These are phyloP conservation scores for Zaprionus africanus DNA, from an alignment of 1,140 invertebrate species.

Conservation along the genomic window DNA sequence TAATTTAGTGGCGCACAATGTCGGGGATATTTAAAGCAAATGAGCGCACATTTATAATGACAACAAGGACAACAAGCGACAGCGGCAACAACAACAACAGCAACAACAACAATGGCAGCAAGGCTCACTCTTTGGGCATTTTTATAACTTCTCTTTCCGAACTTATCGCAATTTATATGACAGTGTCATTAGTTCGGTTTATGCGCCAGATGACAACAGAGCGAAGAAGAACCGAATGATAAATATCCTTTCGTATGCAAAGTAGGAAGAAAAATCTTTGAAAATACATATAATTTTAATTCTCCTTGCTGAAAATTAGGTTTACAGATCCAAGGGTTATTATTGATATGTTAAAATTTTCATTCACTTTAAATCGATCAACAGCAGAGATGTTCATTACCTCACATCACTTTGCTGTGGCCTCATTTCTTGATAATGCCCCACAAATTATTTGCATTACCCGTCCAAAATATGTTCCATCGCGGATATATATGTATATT, in stretches of 20 bases:
- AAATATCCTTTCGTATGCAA: conserved; percentile 12
- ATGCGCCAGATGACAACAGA: conserved; percentile 36
- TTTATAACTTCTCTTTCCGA: conserved; percentile 33
- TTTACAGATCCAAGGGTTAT: background rate
- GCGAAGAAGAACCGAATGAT: background rate
- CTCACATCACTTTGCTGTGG: background rate
- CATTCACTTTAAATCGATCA: background rate
- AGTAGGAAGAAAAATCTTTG: background rate
- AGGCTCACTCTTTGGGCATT: conserved; percentile 44
- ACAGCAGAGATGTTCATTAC: background rate
- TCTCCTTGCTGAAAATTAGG: background rate
- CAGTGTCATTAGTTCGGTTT: conserved; percentile 53
- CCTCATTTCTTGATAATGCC: conserved; percentile 48
- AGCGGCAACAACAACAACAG: conserved; percentile 7
- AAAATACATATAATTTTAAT: background rate
- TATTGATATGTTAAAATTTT: background rate
- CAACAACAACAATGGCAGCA: conserved; percentile 21
- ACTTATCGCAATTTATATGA: conserved; percentile 57
- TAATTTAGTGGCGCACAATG: conserved; percentile 76
- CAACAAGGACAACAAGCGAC: conserved; percentile 61
- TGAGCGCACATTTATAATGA: conserved; percentile 81
- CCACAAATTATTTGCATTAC: conserved; percentile 71
- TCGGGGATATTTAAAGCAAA: conserved; percentile 78
- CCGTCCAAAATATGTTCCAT: conserved; percentile 71
- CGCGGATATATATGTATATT: conserved; percentile 63